These are phyloP conservation scores for Drosophila lacteicornis DNA, from an alignment of 1,140 invertebrate genomes.

Conservation along the genomic window DNA sequence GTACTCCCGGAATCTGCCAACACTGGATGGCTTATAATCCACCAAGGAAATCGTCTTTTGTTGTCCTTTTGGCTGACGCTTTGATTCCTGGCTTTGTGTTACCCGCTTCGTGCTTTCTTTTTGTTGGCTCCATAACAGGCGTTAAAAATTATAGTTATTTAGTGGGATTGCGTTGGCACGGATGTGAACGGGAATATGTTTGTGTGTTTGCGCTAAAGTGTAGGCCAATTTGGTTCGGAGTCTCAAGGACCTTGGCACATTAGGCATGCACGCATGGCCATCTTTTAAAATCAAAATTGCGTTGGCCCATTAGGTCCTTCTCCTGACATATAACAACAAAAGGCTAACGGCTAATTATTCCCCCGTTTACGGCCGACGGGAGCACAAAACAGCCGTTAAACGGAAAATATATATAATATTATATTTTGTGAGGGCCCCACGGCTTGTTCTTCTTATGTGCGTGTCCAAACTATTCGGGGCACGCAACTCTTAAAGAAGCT, in stretches of 20 bases:
- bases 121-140: conserved; percentile 40
- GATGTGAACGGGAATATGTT: background rate
- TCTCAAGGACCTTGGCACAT: conserved; percentile 55
- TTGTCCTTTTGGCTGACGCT: conserved; percentile 34
- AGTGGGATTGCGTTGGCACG: conserved; percentile 31
- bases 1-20: background rate
- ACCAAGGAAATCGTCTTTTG: conserved; percentile 31
- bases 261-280: conserved; percentile 74
- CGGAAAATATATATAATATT: conserved; percentile 63
- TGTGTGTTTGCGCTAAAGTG: background rate
- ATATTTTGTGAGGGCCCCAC: conserved; percentile 43
- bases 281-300: conserved; percentile 70
- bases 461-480: conserved; percentile 74
- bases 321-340: conserved; percentile 41
- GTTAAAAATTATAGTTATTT: conserved; percentile 81
- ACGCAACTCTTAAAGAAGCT: conserved; percentile 29
- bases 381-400: conserved; percentile 79
- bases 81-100: conserved; percentile 63
- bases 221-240: conserved; percentile 30
- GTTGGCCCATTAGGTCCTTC: conserved; percentile 53
- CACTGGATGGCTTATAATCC: background rate
- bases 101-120: conserved; percentile 26
- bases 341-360: conserved; percentile 73
- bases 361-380: conserved; percentile 66
- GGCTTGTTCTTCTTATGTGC: conserved; percentile 49